Percentiles rank a stretch among this genome's conserved stretches.
phyloP scores from a whole-genome alignment of 1,140 invertebrate species.

The Aphidius ervi region DNA sequence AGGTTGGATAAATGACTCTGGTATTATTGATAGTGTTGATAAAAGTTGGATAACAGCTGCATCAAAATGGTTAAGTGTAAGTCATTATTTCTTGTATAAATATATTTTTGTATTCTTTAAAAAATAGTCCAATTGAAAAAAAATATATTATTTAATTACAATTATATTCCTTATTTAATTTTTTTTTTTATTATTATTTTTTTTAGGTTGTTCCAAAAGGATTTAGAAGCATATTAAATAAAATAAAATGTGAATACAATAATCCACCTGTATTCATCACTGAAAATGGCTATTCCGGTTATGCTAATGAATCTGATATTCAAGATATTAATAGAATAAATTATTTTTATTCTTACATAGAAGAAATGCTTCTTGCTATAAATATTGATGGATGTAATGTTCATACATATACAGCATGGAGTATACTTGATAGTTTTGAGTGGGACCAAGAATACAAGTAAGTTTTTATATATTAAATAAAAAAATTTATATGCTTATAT shows the following conservation, averaged over 20 bases:
- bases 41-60: slow-evolving; percentile 35
- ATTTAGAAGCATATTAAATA: slow-evolving; percentile 64
- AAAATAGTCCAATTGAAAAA: too few relatives aligned
- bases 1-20: slow-evolving; percentile 34
- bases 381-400: slow-evolving; percentile 17
- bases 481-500: slow-evolving; percentile 1
- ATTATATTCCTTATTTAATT: too few relatives aligned
- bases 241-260: slow-evolving; percentile 66
- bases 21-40: slow-evolving; percentile 27
- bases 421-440: slow-evolving; percentile 6
- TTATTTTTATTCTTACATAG: slow-evolving; percentile 45
- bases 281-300: slow-evolving; percentile 67
- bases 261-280: slow-evolving; percentile 68
- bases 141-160: too few relatives aligned
- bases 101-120: too few relatives aligned
- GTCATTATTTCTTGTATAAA: neutral
- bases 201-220: slow-evolving; percentile 59
- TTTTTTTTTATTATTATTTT: too few relatives aligned
- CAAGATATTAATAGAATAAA: slow-evolving; percentile 50
- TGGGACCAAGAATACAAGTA: neutral
- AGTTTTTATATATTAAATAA: neutral
- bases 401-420: neutral
- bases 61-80: slow-evolving; percentile 42
- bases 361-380: slow-evolving; percentile 14
- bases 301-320: slow-evolving; percentile 56